phyloP scores from a whole-genome alignment of 2,113 vertebrate species.

The Lepus americanus region DNA sequence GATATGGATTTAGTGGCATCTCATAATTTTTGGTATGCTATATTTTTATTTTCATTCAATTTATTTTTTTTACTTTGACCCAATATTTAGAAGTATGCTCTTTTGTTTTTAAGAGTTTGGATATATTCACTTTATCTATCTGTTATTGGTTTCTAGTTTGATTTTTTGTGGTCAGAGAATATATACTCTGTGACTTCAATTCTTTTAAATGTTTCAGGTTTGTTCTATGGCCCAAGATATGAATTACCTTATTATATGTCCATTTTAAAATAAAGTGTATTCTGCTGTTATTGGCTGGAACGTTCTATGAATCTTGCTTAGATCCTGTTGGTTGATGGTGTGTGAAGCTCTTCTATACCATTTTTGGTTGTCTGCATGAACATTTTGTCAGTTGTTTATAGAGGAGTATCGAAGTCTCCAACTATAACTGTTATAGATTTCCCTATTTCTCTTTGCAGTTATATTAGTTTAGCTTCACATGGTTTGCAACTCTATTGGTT shows the following conservation, averaged over 20 bases:
- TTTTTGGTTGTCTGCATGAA: not conserved
- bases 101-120: not conserved
- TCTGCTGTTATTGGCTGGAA: not conserved
- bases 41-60: not conserved
- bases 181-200: not conserved
- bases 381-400: not conserved
- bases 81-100: not conserved
- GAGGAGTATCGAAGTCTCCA: not conserved
- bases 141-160: not conserved
- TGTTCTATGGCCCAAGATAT: not conserved
- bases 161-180: not conserved
- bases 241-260: not conserved
- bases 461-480: not conserved
- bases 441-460: not conserved
- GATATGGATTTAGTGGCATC: not conserved
- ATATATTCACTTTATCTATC: not conserved
- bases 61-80: not conserved
- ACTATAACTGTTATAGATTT: not conserved
- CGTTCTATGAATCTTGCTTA: not conserved
- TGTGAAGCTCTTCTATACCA: not conserved
- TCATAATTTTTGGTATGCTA: not conserved
- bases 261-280: not conserved
- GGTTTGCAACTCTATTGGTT: not conserved
- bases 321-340: not conserved
- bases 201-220: not conserved